phyloP scores from a whole-genome alignment of 2,113 vertebrate genomes.

The Lophotis ruficrista region DNA sequence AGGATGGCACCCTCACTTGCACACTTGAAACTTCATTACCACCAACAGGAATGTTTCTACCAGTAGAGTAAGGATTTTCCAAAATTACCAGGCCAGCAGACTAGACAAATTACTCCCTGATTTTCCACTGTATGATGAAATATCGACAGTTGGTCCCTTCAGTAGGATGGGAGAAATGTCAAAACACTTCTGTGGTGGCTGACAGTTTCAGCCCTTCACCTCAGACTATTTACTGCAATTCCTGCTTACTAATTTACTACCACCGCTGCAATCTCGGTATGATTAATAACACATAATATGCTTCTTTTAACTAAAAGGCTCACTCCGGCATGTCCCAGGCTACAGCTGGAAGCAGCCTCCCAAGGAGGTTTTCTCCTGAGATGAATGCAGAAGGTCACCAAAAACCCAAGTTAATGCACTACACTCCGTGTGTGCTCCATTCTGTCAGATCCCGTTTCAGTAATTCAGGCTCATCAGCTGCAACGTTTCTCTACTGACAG shows the following conservation, averaged over 20 bases:
- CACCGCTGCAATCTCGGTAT: neutral
- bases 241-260: neutral
- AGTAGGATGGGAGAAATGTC: neutral
- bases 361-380: neutral
- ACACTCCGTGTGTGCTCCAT: accelerated
- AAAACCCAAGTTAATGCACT: neutral
- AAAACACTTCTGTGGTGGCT: neutral
- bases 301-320: neutral
- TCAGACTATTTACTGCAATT: neutral
- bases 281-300: neutral
- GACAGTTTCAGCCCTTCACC: neutral
- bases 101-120: neutral
- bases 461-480: neutral
- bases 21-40: neutral
- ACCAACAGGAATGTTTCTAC: neutral
- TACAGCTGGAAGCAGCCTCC: neutral
- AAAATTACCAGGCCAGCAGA: neutral
- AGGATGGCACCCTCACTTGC: neutral
- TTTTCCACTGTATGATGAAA: neutral
- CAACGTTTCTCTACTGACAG: neutral
- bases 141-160: neutral
- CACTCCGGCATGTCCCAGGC: neutral
- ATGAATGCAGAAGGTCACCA: neutral
- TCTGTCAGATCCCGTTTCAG: neutral
- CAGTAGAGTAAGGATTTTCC: neutral